Percentiles rank a stretch among this genome's conserved stretches.
Evolutionary conservation across 2,888 invertebrate species (phyloP).

Genomic region (Noctua fimbriata): DNA sequence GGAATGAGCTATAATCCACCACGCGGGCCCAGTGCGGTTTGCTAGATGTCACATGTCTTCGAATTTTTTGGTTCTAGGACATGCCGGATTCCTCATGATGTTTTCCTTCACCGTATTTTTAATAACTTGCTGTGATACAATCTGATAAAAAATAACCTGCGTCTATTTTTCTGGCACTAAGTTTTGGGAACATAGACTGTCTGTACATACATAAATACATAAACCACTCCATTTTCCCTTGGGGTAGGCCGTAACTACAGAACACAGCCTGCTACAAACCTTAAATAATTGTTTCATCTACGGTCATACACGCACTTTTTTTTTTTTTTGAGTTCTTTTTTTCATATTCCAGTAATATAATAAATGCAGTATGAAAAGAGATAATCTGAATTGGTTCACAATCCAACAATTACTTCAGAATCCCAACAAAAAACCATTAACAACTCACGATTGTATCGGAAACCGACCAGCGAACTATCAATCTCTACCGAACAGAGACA

Average conservation of each 20-base stretch:
- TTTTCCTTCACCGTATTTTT: too few relatives aligned
- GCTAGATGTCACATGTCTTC: too few relatives aligned
- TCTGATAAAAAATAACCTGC: too few relatives aligned
- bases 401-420: conserved; percentile 7
- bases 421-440: conserved; percentile 31
- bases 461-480: conserved; percentile 44
- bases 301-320: background rate
- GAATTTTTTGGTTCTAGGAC: too few relatives aligned
- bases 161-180: too few relatives aligned
- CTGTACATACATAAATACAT: background rate
- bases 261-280: background rate
- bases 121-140: too few relatives aligned
- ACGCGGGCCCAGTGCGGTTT: too few relatives aligned
- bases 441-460: conserved; percentile 36
- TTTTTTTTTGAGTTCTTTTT: too few relatives aligned
- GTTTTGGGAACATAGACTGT: too few relatives aligned
- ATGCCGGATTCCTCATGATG: too few relatives aligned
- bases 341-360: background rate
- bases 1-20: too few relatives aligned
- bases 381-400: background rate
- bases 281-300: background rate
- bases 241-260: background rate
- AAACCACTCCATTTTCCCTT: background rate
- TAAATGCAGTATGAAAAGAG: background rate
- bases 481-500: conserved; percentile 52